Base-by-base conservation (phyloP, 1,140 invertebrate species). In the Mercenaria mercenaria region DNA sequence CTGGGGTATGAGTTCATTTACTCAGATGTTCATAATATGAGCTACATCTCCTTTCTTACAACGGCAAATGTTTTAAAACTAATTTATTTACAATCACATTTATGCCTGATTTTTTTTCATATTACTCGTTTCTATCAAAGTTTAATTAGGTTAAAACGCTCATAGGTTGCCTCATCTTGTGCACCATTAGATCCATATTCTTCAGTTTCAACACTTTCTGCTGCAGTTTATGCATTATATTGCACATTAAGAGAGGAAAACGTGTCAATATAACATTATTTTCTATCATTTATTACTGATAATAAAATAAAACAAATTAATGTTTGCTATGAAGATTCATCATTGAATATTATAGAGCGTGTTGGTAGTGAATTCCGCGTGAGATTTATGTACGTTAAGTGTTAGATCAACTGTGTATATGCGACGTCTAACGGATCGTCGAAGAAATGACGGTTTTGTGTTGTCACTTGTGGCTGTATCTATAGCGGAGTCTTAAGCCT, bases 391-490 rank as follows among this genome's bases (percentile, higher is more conserved):
- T 37, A 52, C 20, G 15, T 37, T 32, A 11, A 13, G 32, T 79
- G 76, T 79, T 34, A 79, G 76, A 79, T 39, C 34, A 15, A 26
- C 4, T 23, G 29, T 15, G 47, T 79, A 56, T 34, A 79, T 79
- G 76, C 29, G 76, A 34, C n/a, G 43, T 79, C 29, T 32, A 41
- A 79, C 43, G 34, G 76, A 34, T 52, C 29, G 76, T 56, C 76
- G 32, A 20, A 29, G 18, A 79, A 1, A n/a, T 79, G 76, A 79
- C 56, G 23, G 47, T 52, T 79, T 52, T 34, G 76, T 79, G 43
- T 11, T 79, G 76, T 79, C 76, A 52, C 43, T 79, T 52, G 76
- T 79, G 13, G 47, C 50, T 37, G 76, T 79, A 79, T 79, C 76
- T 56, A 39, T 79, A 56, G 26, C 76, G 26, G 47, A 79, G 29